Evolutionary conservation across 2,888 invertebrate genomes (phyloP).

Genomic region (Diadromus collaris): DNA sequence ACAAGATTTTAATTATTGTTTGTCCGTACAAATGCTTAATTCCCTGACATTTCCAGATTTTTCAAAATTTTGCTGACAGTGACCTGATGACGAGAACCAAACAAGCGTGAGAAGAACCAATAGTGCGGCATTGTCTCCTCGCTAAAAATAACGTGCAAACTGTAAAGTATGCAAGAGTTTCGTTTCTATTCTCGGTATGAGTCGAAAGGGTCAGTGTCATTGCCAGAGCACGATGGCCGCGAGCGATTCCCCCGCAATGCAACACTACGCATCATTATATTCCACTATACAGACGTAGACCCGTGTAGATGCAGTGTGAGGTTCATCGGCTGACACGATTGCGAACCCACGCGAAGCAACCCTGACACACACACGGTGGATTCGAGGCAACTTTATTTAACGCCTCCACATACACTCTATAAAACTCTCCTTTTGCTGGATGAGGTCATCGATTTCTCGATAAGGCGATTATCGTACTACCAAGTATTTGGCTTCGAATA

Average conservation of each 20-base stretch:
- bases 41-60: not conserved
- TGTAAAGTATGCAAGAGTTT: constrained; percentile 43
- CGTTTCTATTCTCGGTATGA: constrained; percentile 48
- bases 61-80: not conserved
- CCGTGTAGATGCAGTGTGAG: constrained; percentile 14
- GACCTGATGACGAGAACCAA: not conserved
- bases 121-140: constrained; percentile 22
- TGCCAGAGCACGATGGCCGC: constrained; percentile 57
- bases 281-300: constrained; percentile 34
- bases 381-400: constrained; percentile 26
- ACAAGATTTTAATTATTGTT: not conserved
- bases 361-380: constrained; percentile 22
- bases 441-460: constrained; percentile 61
- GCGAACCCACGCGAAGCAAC: constrained; percentile 48
- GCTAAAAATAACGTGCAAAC: constrained; percentile 47
- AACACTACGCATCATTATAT: constrained; percentile 45
- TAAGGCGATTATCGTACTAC: constrained; percentile 36
- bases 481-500: not conserved
- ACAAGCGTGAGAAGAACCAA: constrained; percentile 16
- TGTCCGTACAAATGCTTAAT: not conserved
- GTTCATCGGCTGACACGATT: constrained; percentile 39
- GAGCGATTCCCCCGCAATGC: constrained; percentile 24
- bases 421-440: constrained; percentile 45
- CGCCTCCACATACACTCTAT: constrained; percentile 40
- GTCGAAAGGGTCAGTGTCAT: constrained; percentile 65